Evolutionary conservation across 2,888 invertebrate genomes (phyloP).

Genomic region (Iselma pallidipennis): DNA sequence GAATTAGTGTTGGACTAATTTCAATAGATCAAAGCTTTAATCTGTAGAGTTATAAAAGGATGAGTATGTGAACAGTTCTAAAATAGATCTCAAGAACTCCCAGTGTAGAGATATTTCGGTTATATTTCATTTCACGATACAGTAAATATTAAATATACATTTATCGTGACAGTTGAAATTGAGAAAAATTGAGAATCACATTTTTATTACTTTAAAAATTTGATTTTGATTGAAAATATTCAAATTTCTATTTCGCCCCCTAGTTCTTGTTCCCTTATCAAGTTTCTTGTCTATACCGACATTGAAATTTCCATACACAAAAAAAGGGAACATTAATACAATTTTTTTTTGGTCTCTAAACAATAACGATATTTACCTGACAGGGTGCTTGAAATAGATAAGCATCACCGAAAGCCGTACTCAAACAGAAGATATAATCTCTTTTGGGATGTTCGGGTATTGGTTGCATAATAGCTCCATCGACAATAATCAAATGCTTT

Average conservation of each 20-base stretch:
- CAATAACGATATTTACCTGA: constrained; percentile 65
- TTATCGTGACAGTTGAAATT: too few species aligned
- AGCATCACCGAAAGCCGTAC: constrained; percentile 97
- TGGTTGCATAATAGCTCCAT: constrained; percentile 97
- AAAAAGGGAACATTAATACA: background rate
- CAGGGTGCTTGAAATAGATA: constrained; percentile 94
- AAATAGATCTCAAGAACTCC: too few species aligned
- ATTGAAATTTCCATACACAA: background rate
- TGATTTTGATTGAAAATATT: background rate
- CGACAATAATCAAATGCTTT: constrained; percentile 93
- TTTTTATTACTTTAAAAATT: background rate
- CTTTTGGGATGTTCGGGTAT: constrained; percentile 99
- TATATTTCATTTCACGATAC: too few species aligned
- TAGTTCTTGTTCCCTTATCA: background rate
- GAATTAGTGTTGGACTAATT: background rate
- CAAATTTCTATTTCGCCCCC: background rate
- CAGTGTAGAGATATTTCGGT: too few species aligned
- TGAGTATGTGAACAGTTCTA: background rate
- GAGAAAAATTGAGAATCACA: too few species aligned
- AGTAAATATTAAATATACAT: too few species aligned
- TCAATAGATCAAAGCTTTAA: background rate
- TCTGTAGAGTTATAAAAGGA: background rate
- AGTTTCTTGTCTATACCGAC: background rate
- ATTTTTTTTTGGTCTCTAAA: too few species aligned
- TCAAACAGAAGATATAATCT: constrained; percentile 97